Evolutionary conservation across 2,797 vertebrate genomes (phyloP).

Genomic region (Lepilemur septentrionalis): DNA sequence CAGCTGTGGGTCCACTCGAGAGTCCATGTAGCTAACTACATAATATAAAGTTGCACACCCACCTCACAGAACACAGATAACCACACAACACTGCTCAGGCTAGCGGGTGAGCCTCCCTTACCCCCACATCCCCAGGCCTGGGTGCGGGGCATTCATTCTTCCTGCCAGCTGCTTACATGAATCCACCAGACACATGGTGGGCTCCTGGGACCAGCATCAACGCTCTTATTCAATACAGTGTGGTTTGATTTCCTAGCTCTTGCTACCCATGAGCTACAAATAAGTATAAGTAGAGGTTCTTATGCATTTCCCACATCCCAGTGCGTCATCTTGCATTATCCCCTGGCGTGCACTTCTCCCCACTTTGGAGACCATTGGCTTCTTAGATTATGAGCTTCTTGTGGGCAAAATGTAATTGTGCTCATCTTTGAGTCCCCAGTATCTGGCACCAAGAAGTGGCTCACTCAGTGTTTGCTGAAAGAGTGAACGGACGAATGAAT

Average conservation of each 20-base stretch:
- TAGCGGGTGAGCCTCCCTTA: too few relatives aligned
- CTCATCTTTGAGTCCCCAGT: neutral
- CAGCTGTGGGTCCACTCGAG: neutral
- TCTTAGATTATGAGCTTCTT: neutral
- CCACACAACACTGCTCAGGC: too few relatives aligned
- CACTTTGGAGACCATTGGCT: neutral
- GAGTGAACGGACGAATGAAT: neutral
- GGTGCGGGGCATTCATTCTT: neutral
- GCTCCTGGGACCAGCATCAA: neutral
- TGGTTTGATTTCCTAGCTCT: neutral
- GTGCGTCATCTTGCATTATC: fast-evolving
- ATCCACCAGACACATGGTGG: neutral
- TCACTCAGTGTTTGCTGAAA: neutral
- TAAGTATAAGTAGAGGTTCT: neutral
- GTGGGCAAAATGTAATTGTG: neutral
- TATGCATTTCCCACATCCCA: neutral
- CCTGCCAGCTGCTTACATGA: too few relatives aligned
- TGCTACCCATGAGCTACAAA: neutral
- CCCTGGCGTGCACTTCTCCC: neutral
- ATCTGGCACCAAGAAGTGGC: neutral
- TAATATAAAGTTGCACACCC: neutral
- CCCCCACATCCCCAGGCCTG: neutral
- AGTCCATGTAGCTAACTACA: fast-evolving
- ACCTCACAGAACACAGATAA: neutral
- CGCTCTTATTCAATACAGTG: neutral